These are phyloP conservation scores for Pogoniulus pusillus DNA, from an alignment of 2,797 vertebrate species.

Conservation along the genomic window DNA sequence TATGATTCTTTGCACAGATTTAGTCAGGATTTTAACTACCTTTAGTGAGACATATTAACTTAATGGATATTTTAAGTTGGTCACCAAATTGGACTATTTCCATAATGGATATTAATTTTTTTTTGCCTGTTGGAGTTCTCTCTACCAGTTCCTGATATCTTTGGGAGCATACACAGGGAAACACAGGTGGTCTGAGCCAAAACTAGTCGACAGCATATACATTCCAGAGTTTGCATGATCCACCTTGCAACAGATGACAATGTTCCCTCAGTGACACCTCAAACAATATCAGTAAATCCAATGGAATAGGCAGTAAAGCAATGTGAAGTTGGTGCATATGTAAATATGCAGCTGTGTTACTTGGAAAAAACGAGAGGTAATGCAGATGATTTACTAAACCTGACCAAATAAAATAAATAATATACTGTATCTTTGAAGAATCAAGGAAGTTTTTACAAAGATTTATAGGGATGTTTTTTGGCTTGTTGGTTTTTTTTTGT, in stretches of 20 bases:
- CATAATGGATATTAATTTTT: not conserved
- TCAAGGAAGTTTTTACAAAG: not conserved
- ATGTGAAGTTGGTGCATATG: fast-evolving
- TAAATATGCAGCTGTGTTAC: not conserved
- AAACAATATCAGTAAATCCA: not conserved
- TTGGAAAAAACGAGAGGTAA: not conserved
- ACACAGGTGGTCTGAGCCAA: not conserved
- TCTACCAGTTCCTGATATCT: not conserved
- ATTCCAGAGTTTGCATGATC: not conserved
- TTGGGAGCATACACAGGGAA: not conserved
- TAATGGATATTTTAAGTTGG: not conserved
- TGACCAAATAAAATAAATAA: not conserved
- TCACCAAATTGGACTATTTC: not conserved
- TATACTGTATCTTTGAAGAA: not conserved
- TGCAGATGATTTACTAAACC: not conserved
- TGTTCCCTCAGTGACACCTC: not conserved
- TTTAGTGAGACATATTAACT: not conserved
- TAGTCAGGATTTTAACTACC: not conserved
- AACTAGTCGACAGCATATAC: not conserved
- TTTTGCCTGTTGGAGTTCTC: not conserved
- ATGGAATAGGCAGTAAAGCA: not conserved
- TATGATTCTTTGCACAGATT: not conserved
- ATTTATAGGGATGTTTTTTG: not conserved
- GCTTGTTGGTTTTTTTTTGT: no score
- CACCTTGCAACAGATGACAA: not conserved